Evolutionary conservation across 2,113 vertebrate genomes (phyloP).

Genomic region (Pseudolaguvia tuberculata): DNA sequence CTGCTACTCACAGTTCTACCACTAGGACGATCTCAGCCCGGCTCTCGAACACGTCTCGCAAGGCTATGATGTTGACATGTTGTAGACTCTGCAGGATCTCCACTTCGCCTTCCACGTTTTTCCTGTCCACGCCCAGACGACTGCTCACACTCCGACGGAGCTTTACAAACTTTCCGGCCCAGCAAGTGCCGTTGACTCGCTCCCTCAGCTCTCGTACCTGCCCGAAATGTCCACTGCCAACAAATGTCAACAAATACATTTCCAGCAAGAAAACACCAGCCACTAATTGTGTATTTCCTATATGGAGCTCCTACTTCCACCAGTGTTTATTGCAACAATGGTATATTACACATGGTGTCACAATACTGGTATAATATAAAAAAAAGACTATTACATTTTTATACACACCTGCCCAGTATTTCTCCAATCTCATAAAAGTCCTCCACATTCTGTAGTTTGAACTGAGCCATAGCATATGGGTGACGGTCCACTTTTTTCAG

Average conservation of each 20-base stretch:
- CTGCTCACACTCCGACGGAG: constrained; percentile 46
- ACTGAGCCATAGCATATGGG: constrained; percentile 6
- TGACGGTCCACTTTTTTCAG: constrained; percentile 11
- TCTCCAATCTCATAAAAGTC: constrained; percentile 50
- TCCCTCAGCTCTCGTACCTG: constrained; percentile 55
- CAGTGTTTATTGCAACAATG: not conserved
- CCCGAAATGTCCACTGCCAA: constrained; percentile 56
- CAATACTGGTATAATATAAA: fast-evolving
- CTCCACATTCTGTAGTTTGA: constrained; percentile 47
- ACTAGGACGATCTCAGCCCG: constrained; percentile 59
- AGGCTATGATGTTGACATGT: constrained; percentile 59
- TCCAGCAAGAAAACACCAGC: not conserved
- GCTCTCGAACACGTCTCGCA: constrained; percentile 60
- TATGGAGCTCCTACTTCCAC: not conserved
- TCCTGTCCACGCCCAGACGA: constrained; percentile 45
- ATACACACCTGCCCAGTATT: constrained; percentile 16
- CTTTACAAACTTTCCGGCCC: constrained; percentile 60
- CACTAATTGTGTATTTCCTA: not conserved
- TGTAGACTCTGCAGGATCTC: constrained; percentile 56
- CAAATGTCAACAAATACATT: too few species aligned
- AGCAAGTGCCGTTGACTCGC: constrained; percentile 40
- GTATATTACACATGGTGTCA: not conserved
- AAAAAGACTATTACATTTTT: not conserved
- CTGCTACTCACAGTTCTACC: constrained; percentile 60
- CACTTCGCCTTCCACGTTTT: constrained; percentile 55